A percentile compares a stretch with the other conserved stretches of the same genome.
These are phyloP conservation scores for Amia ocellicauda DNA, from an alignment of 2,113 vertebrate genomes.

Conservation along the genomic window DNA sequence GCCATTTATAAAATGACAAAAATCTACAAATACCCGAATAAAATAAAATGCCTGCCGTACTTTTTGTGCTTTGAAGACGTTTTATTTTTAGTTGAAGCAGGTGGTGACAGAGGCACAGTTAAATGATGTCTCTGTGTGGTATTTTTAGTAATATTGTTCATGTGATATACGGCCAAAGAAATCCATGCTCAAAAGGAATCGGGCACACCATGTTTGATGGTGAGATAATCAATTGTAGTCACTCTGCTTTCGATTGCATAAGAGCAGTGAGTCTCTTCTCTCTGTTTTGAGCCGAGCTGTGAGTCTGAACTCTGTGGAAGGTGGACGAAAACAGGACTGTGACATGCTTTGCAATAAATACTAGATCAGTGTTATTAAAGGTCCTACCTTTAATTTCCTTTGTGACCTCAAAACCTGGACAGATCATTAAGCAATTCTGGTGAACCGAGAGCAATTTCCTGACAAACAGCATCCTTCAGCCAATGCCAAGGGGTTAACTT, in stretches of 20 bases:
- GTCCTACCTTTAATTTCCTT: too few relatives aligned
- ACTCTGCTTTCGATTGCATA: background rate
- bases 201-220: background rate
- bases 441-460: too few relatives aligned
- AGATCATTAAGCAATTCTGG: too few relatives aligned
- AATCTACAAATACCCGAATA: slow-evolving; percentile 1
- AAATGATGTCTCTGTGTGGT: background rate
- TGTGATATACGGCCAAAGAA: background rate
- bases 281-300: too few relatives aligned
- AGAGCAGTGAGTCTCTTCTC: background rate
- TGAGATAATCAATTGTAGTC: background rate
- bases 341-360: too few relatives aligned
- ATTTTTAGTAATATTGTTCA: background rate
- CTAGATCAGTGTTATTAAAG: too few relatives aligned
- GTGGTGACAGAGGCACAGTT: background rate
- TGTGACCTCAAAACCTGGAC: too few relatives aligned
- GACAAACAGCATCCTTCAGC: too few relatives aligned
- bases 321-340: too few relatives aligned
- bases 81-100: slow-evolving; percentile 1
- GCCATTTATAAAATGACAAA: background rate
- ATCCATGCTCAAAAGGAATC: background rate
- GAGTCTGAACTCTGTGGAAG: too few relatives aligned
- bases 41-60: slow-evolving; percentile 1
- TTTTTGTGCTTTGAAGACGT: background rate
- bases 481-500: too few relatives aligned